Conservation (phyloP, 1,140 invertebrate species). For the Cephus cinctus region DNA sequence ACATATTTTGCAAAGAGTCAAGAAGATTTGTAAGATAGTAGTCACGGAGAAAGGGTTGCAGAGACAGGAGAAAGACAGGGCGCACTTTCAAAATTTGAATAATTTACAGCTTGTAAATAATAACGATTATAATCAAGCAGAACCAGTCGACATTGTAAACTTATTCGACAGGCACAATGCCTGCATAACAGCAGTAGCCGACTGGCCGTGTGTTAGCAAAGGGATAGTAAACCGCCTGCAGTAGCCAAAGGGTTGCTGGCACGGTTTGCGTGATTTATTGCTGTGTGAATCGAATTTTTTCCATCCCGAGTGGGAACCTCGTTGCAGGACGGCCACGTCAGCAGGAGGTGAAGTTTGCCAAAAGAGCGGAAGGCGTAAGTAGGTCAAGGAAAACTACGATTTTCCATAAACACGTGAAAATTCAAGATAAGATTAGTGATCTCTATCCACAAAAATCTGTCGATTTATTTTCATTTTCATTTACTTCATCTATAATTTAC, state of each 20-base stretch:
- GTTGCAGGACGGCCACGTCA: too few relatives aligned
- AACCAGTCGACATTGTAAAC: slow-evolving; percentile 33
- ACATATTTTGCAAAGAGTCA: too few relatives aligned
- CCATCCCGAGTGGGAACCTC: too few relatives aligned
- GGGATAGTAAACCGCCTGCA: slow-evolving; percentile 23
- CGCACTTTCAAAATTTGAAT: slow-evolving; percentile 30
- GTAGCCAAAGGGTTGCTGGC: slow-evolving; percentile 25
- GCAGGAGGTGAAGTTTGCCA: not conserved
- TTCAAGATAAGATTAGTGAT: too few relatives aligned
- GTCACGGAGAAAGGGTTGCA: slow-evolving; percentile 15
- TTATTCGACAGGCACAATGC: slow-evolving; percentile 26
- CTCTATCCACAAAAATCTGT: too few relatives aligned
- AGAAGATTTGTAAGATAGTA: not conserved
- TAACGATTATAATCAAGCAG: slow-evolving; percentile 34
- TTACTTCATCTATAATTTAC: too few relatives aligned
- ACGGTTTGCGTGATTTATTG: slow-evolving; percentile 40
- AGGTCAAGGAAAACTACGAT: slow-evolving; percentile 9
- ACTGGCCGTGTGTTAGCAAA: slow-evolving; percentile 17
- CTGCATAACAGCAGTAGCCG: slow-evolving; percentile 20
- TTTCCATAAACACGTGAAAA: too few relatives aligned
- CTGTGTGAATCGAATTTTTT: slow-evolving; percentile 44
- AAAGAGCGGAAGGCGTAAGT: slow-evolving; percentile 2
- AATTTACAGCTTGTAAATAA: slow-evolving; percentile 47
- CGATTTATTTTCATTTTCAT: too few relatives aligned
- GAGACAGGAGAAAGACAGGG: slow-evolving; percentile 8